Conservation (phyloP, 2,113 vertebrate genomes). For the Myiozetetes cayanensis region DNA sequence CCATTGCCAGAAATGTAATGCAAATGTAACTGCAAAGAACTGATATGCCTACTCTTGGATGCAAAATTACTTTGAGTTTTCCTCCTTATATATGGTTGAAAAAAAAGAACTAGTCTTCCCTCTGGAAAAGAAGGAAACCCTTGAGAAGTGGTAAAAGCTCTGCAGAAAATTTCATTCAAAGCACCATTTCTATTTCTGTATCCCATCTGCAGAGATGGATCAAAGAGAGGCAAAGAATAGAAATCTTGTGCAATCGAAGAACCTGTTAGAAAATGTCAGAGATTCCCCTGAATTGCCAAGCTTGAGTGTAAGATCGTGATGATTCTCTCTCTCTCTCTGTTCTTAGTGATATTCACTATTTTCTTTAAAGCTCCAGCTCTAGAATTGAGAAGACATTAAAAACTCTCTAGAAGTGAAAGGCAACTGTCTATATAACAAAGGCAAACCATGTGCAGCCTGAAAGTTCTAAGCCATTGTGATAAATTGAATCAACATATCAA, state of each 20-base stretch:
- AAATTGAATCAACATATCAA: background rate
- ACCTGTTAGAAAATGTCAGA: background rate
- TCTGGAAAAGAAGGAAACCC: background rate
- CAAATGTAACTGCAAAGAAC: background rate
- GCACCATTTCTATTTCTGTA: background rate
- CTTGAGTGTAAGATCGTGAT: background rate
- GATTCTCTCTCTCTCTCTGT: background rate
- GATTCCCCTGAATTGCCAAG: background rate
- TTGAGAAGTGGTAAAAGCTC: background rate
- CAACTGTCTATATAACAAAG: background rate
- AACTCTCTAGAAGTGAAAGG: background rate
- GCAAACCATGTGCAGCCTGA: background rate
- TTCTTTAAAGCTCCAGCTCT: background rate
- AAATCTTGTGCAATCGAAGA: background rate
- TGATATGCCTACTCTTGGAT: background rate
- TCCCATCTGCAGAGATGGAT: background rate
- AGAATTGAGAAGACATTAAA: background rate
- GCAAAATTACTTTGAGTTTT: background rate
- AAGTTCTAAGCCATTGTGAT: background rate
- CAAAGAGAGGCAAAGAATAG: background rate
- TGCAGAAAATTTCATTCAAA: background rate
- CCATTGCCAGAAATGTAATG: constrained; percentile 8
- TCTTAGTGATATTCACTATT: background rate
- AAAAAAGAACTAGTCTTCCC: background rate
- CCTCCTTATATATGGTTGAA: background rate